Base-by-base conservation (phyloP, 1,140 invertebrate genomes). In the Drosophila teissieri region DNA sequence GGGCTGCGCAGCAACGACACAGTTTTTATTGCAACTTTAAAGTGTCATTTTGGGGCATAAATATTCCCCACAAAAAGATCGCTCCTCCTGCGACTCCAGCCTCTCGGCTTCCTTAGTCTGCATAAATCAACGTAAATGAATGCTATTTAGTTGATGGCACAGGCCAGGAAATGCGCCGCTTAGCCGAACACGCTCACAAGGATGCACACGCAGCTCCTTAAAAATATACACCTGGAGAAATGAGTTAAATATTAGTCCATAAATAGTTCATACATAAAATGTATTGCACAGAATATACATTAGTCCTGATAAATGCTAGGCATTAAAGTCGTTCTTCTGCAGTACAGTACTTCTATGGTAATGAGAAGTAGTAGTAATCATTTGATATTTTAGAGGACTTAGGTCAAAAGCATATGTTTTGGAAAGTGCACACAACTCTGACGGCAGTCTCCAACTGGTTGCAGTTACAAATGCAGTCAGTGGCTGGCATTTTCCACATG, bases 91-190 rank as follows among this genome's bases (percentile, higher is more conserved):
- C 51, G 15, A 45, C 53, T 57, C 22, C 39, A 45, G 39, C 58
- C 8, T 78, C 48, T 73, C 77, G 73, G 56, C 67, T 84, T 73
- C 63, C 53, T 75, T 34, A 48, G 79, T 53, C 68, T 51, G 78
- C 80, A 91, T 91, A 91, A 91, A 91, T 91, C 88, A 91, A 83
- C 77, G 89, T 73, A 91, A 91, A 91, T 91, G 88, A 89, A 91
- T 84, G 80, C 84, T 84, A 91, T 91, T 91, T 91, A 81, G 89
- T 88, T 88, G 84, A 88, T 89, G 84, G 83, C 76, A 51, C 73
- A 65, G 57, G 76, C 84, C 84, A 89, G 84, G 84, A 88, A 90
- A 88, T 88, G 84, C 85, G 67, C 85, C 80, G 85, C 80, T 89
- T 83, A 89, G 75, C 72, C 84, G 79, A 77, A 76, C 62, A 69